Conservation (phyloP, 1,140 invertebrate species). For the Nomia melanderi region DNA sequence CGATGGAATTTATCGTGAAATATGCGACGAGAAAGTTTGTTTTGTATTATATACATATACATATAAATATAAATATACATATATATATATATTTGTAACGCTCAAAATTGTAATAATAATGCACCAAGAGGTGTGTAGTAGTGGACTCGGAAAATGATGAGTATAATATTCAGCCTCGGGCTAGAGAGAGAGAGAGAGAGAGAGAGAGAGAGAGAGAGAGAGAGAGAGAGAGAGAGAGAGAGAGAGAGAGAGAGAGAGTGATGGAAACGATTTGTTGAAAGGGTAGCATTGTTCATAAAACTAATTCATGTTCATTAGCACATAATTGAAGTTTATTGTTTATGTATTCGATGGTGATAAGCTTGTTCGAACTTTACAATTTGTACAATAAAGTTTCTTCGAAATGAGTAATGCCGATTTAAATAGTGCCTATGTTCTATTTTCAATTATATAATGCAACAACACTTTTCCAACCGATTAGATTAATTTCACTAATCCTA, state of each 20-base stretch:
- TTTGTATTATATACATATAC: conserved; percentile 14
- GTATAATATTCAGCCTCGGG: neutral
- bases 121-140: neutral
- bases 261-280: conserved; percentile 12
- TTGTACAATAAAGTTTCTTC: conserved; percentile 52
- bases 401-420: conserved; percentile 6
- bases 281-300: conserved; percentile 29
- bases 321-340: conserved; percentile 37
- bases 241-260: too few relatives aligned
- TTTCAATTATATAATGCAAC: too few relatives aligned
- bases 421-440: neutral
- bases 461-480: too few relatives aligned
- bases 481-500: too few relatives aligned
- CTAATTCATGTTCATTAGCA: conserved; percentile 40
- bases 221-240: too few relatives aligned
- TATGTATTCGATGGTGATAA: conserved; percentile 43
- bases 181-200: too few relatives aligned
- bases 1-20: neutral
- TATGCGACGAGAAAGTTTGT: neutral
- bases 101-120: conserved; percentile 8
- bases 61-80: neutral
- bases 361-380: conserved; percentile 47
- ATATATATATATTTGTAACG: conserved; percentile 18
- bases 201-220: too few relatives aligned
- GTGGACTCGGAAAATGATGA: neutral